Conservation (phyloP, 2,797 vertebrate species). For the Diplodus sargus region DNA sequence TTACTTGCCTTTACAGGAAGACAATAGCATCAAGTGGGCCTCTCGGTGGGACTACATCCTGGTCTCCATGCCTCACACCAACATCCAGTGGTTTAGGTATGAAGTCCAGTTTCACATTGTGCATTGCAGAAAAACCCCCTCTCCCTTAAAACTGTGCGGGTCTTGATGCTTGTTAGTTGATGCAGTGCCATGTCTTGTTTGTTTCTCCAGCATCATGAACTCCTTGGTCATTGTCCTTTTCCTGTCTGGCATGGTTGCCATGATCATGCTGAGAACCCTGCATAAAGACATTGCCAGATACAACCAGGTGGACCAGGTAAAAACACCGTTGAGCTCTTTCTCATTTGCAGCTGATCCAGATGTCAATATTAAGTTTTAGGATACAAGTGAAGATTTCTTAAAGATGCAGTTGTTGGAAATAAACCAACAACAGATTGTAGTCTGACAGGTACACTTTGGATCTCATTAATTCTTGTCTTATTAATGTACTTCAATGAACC, state of each 20-base stretch:
- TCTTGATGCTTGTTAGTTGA: background rate
- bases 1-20: slow-evolving; percentile 76
- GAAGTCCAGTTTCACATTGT: slow-evolving; percentile 16
- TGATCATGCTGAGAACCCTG: slow-evolving; percentile 92
- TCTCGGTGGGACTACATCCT: slow-evolving; percentile 95
- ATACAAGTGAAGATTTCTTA: background rate
- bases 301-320: slow-evolving; percentile 91
- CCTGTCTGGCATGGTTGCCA: slow-evolving; percentile 93
- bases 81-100: slow-evolving; percentile 96
- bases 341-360: slow-evolving; percentile 1
- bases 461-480: background rate
- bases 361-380: background rate
- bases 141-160: background rate
- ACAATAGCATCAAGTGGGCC: slow-evolving; percentile 90
- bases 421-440: background rate
- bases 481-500: background rate
- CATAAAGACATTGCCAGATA: slow-evolving; percentile 95
- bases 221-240: slow-evolving; percentile 93
- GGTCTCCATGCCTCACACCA: slow-evolving; percentile 92
- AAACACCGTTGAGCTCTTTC: background rate
- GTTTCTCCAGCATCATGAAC: slow-evolving; percentile 90
- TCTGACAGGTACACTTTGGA: background rate
- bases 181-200: slow-evolving; percentile 1
- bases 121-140: background rate
- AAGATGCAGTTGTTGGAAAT: slow-evolving; percentile 5